A percentile compares a stretch with the other conserved stretches of the same genome.
phyloP scores from a whole-genome alignment of 1,140 invertebrate species.

The Whitmania pigra region DNA sequence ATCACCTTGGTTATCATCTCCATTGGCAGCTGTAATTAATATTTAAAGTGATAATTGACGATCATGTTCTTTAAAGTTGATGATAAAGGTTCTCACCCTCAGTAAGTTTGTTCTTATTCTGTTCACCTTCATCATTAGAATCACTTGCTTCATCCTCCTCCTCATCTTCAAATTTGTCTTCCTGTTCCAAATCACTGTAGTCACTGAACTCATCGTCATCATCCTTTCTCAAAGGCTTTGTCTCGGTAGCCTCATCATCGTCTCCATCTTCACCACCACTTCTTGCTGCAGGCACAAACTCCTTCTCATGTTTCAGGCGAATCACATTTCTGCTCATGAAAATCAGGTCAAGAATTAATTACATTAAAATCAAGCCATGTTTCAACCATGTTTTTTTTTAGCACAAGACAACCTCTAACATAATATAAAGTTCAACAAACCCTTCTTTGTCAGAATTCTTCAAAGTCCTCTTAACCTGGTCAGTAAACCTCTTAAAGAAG shows the following conservation, averaged over 20 bases:
- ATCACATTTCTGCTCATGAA: too few relatives aligned
- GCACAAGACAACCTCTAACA: too few relatives aligned
- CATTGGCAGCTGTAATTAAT: slow-evolving; percentile 21
- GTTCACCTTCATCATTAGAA: slow-evolving; percentile 40
- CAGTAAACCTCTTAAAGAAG: slow-evolving; percentile 34
- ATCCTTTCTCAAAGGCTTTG: too few relatives aligned
- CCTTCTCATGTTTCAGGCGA: background rate
- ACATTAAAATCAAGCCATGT: too few relatives aligned
- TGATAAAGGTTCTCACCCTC: slow-evolving; percentile 12
- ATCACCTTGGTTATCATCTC: slow-evolving; percentile 43
- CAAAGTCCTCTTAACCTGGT: slow-evolving; percentile 27
- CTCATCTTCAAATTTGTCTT: slow-evolving; percentile 24
- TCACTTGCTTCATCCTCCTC: slow-evolving; percentile 33
- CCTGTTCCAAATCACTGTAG: slow-evolving; percentile 24
- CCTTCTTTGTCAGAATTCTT: slow-evolving; percentile 5
- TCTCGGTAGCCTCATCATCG: background rate
- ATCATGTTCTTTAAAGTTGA: background rate
- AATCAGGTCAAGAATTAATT: too few relatives aligned
- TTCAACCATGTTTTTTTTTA: too few relatives aligned
- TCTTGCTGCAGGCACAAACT: slow-evolving; percentile 3
- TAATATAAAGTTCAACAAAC: background rate
- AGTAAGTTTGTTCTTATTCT: slow-evolving; percentile 43
- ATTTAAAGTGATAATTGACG: too few relatives aligned
- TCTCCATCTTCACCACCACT: slow-evolving; percentile 3
- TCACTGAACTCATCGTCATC: slow-evolving; percentile 20